Percentiles rank a stretch among this genome's conserved stretches.
phyloP scores from a whole-genome alignment of 2,797 vertebrate genomes.

The Tragelaphus oryx region DNA sequence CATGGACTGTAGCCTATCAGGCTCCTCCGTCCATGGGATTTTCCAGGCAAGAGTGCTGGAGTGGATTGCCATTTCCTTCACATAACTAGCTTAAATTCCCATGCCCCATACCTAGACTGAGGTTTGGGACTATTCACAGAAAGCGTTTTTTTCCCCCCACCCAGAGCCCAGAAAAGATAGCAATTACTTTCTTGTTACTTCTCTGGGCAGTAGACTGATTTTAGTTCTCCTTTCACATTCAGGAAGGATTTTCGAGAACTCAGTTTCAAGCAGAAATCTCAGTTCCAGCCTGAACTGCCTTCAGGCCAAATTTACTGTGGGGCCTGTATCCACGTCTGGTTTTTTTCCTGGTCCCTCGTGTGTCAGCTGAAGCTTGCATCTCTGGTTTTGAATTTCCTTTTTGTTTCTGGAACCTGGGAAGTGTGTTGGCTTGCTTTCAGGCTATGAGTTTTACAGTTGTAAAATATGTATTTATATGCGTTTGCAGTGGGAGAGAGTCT shows the following conservation, averaged over 20 bases:
- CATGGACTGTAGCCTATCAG: no score
- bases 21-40: no score
- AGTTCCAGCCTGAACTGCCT: neutral
- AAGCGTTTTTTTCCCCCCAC: neutral
- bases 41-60: no score
- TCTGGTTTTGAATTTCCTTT: constrained; percentile 42
- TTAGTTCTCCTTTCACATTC: neutral
- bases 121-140: neutral
- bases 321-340: neutral
- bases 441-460: constrained; percentile 5
- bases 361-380: neutral
- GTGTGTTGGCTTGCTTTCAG: constrained; percentile 20
- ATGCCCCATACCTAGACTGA: neutral
- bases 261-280: neutral
- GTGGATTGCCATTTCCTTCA: no score
- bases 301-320: neutral
- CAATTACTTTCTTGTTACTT: neutral
- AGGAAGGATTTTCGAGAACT: neutral
- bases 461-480: neutral
- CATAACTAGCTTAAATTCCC: neutral
- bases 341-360: neutral
- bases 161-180: neutral
- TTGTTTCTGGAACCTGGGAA: constrained; percentile 15
- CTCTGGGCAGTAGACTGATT: neutral
- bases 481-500: neutral